Evolutionary conservation across 2,888 invertebrate genomes (phyloP).

Genomic region (Agonopterix arenella): DNA sequence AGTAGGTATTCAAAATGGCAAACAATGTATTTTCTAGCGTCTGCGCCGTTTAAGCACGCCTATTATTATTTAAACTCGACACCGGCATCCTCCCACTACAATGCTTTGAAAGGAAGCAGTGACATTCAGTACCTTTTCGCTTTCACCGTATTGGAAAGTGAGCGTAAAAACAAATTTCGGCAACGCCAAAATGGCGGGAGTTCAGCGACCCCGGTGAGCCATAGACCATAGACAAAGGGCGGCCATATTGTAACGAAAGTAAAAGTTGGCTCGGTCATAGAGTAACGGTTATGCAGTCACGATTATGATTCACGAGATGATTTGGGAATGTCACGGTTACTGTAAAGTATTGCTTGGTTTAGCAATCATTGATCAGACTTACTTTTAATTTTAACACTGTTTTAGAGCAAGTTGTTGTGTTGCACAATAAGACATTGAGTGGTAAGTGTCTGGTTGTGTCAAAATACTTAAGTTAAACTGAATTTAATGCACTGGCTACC

Average conservation of each 20-base stretch:
- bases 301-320: conserved; percentile 62
- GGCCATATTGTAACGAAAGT: conserved; percentile 64
- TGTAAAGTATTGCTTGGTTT: conserved; percentile 37
- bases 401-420: conserved; percentile 22
- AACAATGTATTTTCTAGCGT: conserved; percentile 51
- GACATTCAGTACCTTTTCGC: conserved; percentile 73
- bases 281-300: conserved; percentile 44
- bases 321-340: conserved; percentile 74
- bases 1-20: conserved; percentile 28
- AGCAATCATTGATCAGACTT: conserved; percentile 30
- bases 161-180: conserved; percentile 75
- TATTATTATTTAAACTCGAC: conserved; percentile 57
- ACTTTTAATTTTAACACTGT: conserved; percentile 33
- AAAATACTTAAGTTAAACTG: no score
- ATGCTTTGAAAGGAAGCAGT: conserved; percentile 70
- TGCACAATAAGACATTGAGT: conserved; percentile 34
- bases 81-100: conserved; percentile 63
- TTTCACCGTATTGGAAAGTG: conserved; percentile 77
- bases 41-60: conserved; percentile 32
- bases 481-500: no score
- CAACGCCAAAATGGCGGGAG: conserved; percentile 63
- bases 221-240: conserved; percentile 67
- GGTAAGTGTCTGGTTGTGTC: not conserved
- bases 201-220: conserved; percentile 57
- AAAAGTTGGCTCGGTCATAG: conserved; percentile 49